Conservation (phyloP, 2,888 invertebrate genomes). For the Caenorhabditis sp. region DNA sequence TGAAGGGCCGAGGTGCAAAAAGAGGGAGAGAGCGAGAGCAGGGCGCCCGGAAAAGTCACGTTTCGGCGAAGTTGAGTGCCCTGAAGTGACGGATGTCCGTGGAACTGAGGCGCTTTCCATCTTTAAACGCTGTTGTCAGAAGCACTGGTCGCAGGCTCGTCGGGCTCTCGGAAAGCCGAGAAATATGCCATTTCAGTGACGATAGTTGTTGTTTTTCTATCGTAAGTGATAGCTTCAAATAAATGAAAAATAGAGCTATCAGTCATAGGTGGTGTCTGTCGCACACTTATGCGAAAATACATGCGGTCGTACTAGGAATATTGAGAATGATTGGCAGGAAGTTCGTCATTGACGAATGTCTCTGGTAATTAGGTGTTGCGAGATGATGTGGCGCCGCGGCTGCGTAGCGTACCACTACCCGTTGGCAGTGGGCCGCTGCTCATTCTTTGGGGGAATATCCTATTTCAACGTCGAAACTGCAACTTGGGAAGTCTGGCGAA, state of each 20-base stretch:
- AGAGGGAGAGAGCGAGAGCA: constrained; percentile 36
- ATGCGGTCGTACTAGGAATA: too few relatives aligned
- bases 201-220: constrained; percentile 15
- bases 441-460: constrained; percentile 42
- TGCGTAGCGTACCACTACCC: not conserved
- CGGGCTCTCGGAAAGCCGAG: constrained; percentile 2
- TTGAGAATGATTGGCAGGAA: not conserved
- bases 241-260: not conserved
- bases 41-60: constrained; percentile 54
- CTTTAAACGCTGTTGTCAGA: constrained; percentile 39
- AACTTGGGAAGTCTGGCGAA: not conserved
- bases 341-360: not conserved
- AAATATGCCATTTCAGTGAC: constrained; percentile 23
- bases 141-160: constrained; percentile 5
- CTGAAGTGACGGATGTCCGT: constrained; percentile 47
- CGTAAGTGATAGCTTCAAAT: not conserved
- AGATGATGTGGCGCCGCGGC: not conserved
- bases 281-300: not conserved
- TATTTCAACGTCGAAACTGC: constrained; percentile 37
- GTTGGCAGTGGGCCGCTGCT: constrained; percentile 18
- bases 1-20: constrained; percentile 42
- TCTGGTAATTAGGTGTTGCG: constrained; percentile 15
- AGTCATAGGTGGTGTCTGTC: not conserved
- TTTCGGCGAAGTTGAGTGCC: constrained; percentile 56
- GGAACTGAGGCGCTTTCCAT: constrained; percentile 23